Evolutionary conservation across 2,797 vertebrate species (phyloP).

Genomic region (Macropus fuliginosus): DNA sequence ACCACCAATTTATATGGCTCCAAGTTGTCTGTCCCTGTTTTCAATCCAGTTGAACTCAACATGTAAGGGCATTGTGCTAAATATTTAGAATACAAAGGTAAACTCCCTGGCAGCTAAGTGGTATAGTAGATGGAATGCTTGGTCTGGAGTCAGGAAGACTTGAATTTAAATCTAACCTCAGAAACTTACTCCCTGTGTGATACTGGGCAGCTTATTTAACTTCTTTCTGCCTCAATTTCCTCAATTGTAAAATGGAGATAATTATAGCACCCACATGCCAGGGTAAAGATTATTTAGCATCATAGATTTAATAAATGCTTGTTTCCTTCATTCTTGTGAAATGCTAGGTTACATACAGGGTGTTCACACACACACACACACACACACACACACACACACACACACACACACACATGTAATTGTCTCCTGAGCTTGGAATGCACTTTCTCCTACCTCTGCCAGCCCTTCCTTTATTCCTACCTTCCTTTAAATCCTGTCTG

Average conservation of each 20-base stretch:
- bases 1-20: neutral
- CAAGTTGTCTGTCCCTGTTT: neutral
- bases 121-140: neutral
- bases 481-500: neutral
- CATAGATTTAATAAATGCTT: neutral
- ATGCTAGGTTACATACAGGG: neutral
- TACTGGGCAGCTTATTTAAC: neutral
- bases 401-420: neutral
- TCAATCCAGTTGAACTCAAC: neutral
- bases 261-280: neutral
- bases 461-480: neutral
- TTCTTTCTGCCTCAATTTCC: neutral
- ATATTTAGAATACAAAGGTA: neutral
- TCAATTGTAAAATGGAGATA: conserved; percentile 32
- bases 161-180: neutral
- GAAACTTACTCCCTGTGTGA: neutral
- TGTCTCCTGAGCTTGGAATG: neutral
- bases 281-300: neutral
- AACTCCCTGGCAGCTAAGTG: neutral
- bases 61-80: neutral
- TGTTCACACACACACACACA: too few relatives aligned
- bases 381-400: too few relatives aligned
- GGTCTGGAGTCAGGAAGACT: neutral
- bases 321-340: neutral
- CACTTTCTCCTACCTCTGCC: neutral